phyloP scores from a whole-genome alignment of 2,113 vertebrate species.

The Tylochromis polylepis region DNA sequence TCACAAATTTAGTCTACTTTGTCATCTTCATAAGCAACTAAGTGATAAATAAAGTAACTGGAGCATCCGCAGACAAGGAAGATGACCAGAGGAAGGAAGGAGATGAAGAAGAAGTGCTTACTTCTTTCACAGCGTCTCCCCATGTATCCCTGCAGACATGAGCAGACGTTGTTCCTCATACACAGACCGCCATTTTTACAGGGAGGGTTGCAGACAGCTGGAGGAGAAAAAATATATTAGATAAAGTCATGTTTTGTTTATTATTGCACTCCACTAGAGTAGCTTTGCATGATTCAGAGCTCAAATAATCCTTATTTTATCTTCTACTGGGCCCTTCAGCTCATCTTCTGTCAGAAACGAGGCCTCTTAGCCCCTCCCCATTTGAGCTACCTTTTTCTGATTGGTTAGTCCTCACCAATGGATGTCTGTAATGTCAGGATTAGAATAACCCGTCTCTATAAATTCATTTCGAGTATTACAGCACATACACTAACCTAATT shows the following conservation, averaged over 20 bases:
- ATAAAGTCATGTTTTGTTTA: background rate
- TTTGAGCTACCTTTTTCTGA: background rate
- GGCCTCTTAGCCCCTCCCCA: background rate
- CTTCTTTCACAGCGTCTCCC: slow-evolving; percentile 76
- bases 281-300: background rate
- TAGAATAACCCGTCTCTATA: background rate
- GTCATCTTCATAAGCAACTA: background rate
- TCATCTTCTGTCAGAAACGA: background rate
- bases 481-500: background rate
- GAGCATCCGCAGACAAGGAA: background rate
- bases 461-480: background rate
- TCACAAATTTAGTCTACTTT: background rate
- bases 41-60: background rate
- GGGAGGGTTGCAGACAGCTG: slow-evolving; percentile 78
- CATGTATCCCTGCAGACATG: slow-evolving; percentile 71
- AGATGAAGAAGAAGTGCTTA: slow-evolving; percentile 35
- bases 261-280: background rate
- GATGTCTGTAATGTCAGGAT: background rate
- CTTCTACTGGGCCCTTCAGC: background rate
- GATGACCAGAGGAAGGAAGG: background rate
- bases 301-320: background rate
- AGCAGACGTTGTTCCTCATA: slow-evolving; percentile 71
- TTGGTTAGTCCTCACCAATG: background rate
- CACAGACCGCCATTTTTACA: slow-evolving; percentile 80
- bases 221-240: background rate